Conservation (phyloP, 1,140 invertebrate genomes). For the Drosophila lacteicornis region DNA sequence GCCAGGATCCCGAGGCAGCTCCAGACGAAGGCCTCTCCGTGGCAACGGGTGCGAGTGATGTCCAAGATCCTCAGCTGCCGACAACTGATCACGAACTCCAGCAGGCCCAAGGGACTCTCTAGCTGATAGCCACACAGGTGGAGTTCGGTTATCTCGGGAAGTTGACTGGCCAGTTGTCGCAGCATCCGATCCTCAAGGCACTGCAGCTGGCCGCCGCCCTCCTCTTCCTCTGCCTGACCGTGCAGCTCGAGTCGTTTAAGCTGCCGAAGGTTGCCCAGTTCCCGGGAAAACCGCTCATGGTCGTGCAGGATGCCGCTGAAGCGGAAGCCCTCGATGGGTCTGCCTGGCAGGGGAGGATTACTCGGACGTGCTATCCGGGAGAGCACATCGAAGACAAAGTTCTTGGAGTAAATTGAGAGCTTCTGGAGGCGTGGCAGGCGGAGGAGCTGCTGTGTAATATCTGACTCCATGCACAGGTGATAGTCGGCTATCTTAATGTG, state of each 20-base stretch:
- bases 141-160: conserved; percentile 56
- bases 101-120: conserved; percentile 56
- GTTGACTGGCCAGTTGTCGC: conserved; percentile 34
- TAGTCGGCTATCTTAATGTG: conserved; percentile 79
- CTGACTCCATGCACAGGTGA: conserved; percentile 73
- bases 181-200: conserved; percentile 63
- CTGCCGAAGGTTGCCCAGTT: conserved; percentile 56
- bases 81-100: conserved; percentile 63
- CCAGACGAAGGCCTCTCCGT: conserved; percentile 57
- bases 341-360: conserved; percentile 5
- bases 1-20: conserved; percentile 53
- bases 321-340: conserved; percentile 64
- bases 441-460: conserved; percentile 65
- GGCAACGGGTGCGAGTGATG: conserved; percentile 46
- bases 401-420: conserved; percentile 75
- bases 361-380: conserved; percentile 59
- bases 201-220: conserved; percentile 42
- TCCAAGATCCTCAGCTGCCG: conserved; percentile 59
- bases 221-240: conserved; percentile 31
- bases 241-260: conserved; percentile 55
- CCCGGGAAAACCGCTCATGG: conserved; percentile 65
- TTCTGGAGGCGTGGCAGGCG: conserved; percentile 62
- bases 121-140: conserved; percentile 71
- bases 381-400: conserved; percentile 75
- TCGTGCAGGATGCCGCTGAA: conserved; percentile 68